Conservation (phyloP, 1,140 invertebrate species). For the Lordiphosa clarofinis region DNA sequence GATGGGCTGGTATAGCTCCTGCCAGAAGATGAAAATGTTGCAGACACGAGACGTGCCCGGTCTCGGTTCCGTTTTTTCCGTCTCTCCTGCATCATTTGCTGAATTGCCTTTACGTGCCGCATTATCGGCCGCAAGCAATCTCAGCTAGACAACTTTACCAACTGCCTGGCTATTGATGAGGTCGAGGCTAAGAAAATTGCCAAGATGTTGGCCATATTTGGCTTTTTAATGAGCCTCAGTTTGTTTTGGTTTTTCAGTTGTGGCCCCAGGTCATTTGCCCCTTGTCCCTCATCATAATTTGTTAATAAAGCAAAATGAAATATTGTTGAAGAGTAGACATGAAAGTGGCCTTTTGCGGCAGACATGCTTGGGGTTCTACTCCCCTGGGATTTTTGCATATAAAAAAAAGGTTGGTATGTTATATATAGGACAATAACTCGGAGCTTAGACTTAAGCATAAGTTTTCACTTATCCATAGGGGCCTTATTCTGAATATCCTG, state of each 20-base stretch:
- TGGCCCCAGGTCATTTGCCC: conserved; percentile 28
- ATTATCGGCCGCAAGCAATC: conserved; percentile 64
- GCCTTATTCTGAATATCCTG: too few relatives aligned
- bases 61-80: conserved; percentile 15
- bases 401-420: too few relatives aligned
- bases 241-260: conserved; percentile 20
- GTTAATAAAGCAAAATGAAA: conserved; percentile 18
- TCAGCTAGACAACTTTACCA: conserved; percentile 40
- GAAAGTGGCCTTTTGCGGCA: too few relatives aligned
- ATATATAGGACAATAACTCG: too few relatives aligned
- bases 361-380: too few relatives aligned
- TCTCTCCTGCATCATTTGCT: conserved; percentile 52
- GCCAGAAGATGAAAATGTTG: conserved; percentile 41
- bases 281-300: conserved; percentile 23
- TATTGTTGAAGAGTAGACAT: too few relatives aligned
- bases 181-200: conserved; percentile 40
- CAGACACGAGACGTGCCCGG: conserved; percentile 49
- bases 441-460: too few relatives aligned
- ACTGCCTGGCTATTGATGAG: conserved; percentile 49
- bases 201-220: conserved; percentile 36
- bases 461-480: too few relatives aligned
- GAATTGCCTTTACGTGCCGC: conserved; percentile 71
- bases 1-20: conserved; percentile 9
- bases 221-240: conserved; percentile 50
- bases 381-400: too few relatives aligned